phyloP scores from a whole-genome alignment of 2,797 vertebrate species.

The Dermochelys coriacea region DNA sequence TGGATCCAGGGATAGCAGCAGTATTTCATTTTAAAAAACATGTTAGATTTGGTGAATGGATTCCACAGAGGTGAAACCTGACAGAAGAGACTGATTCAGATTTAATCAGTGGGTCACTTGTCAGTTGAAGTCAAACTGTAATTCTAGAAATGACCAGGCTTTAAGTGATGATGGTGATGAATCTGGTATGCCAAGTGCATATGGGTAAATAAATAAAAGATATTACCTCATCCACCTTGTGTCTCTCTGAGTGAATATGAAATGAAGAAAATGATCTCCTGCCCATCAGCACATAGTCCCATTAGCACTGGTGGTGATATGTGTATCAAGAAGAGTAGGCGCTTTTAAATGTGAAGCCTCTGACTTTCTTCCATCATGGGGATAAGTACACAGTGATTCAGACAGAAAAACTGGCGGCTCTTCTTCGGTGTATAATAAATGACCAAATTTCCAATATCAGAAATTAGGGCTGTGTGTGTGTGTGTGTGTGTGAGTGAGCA shows the following conservation, averaged over 20 bases:
- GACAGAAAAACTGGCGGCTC: background rate
- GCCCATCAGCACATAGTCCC: background rate
- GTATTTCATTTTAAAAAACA: slow-evolving; percentile 35
- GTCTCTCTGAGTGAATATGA: background rate
- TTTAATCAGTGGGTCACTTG: slow-evolving; percentile 25
- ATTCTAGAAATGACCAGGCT: background rate
- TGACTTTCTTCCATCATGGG: background rate
- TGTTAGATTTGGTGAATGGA: background rate
- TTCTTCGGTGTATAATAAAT: background rate
- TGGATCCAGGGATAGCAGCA: slow-evolving; percentile 52
- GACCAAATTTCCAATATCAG: background rate
- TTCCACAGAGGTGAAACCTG: background rate
- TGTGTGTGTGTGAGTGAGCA: background rate
- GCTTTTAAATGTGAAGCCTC: background rate
- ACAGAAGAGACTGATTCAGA: slow-evolving; percentile 16
- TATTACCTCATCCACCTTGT: too few relatives aligned
- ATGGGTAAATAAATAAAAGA: background rate
- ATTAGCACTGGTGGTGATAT: background rate
- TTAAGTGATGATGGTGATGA: background rate
- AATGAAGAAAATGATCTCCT: background rate
- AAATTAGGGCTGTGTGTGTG: background rate
- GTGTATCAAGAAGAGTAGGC: background rate
- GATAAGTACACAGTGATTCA: background rate
- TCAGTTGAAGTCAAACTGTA: slow-evolving; percentile 19
- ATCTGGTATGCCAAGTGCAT: background rate